A percentile compares a stretch with the other conserved stretches of the same genome.
Conservation (phyloP, 1,140 invertebrate species). For the Riptortus pedestris region DNA sequence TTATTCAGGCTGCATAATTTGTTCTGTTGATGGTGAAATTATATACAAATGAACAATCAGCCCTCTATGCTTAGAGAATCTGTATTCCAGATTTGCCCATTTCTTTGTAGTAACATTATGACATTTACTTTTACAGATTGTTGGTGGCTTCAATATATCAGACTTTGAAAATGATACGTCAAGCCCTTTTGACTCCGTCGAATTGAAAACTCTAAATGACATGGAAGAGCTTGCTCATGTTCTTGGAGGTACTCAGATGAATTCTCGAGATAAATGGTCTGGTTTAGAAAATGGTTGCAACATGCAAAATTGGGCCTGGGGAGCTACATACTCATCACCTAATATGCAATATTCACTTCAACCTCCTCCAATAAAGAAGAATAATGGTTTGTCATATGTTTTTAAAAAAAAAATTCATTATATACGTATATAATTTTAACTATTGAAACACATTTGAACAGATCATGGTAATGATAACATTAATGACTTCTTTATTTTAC, state of each 20-base stretch:
- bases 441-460: too few relatives aligned
- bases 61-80: too few relatives aligned
- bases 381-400: background rate
- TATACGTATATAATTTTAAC: too few relatives aligned
- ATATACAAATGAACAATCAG: too few relatives aligned
- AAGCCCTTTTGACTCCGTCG: slow-evolving; percentile 82
- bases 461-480: too few relatives aligned
- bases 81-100: too few relatives aligned
- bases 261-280: background rate
- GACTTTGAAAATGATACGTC: slow-evolving; percentile 83
- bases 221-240: slow-evolving; percentile 74
- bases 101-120: too few relatives aligned
- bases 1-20: too few relatives aligned
- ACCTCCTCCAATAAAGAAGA: background rate
- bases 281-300: background rate
- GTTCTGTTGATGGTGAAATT: too few relatives aligned
- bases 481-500: too few relatives aligned
- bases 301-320: slow-evolving; percentile 5
- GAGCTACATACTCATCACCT: background rate
- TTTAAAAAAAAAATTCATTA: too few relatives aligned
- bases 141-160: slow-evolving; percentile 39
- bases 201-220: slow-evolving; percentile 81
- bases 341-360: background rate
- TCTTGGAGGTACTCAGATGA: slow-evolving; percentile 33
- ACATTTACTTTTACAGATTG: too few relatives aligned